Evolutionary conservation across 2,888 invertebrate genomes (phyloP), one percentile per base, ranked within the genome.

Genomic region (Drosophila peninsularis): DNA sequence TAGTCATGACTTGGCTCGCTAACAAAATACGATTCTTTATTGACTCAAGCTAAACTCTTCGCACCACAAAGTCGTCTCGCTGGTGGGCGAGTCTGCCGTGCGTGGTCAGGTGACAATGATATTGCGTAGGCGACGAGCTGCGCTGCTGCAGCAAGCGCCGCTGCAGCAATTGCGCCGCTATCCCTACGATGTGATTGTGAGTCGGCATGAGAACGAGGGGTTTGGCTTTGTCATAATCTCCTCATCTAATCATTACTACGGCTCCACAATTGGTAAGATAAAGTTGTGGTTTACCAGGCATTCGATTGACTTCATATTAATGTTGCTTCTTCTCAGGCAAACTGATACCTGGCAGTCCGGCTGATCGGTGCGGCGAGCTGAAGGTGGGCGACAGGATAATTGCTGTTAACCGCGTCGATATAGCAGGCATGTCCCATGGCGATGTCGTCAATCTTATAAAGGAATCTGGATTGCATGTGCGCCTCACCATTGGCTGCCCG

Each of bases 181-280:
- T 90, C 97, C 98, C 0, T 98, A 98, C 89, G 98, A 99, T 93
- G 98, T 99, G 5, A 96, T 97, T 1, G 97, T 99, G 1, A 96
- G 96, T 69, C 94, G 98, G 55, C 95, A 95, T 91, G 98, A 98
- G 89, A 97, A 96, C 76, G 99, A 99, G 92, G 99, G 99, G 5
- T 99, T 99, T 92, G 99, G 99, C 13, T 99, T 99, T 93, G 99
- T 99, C 52, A 98, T 99, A 80, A 99, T 99, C 85, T 98, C 99
- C 0, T 98, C 98, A 6, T 97, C 98, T 5, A 97, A 97, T 96
- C 81, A 94, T 93, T 74, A 94, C 93, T 91, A 92, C 71, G 96
- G 96, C 32, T 96, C 96, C 1, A 97, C 97, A 27, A 98, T 98
- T 79, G 98, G 98, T 95, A 91, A 63, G 77, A 11, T 17, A 11